Evolutionary conservation across 1,140 invertebrate genomes (phyloP).

Genomic region (Drosophila pallidifrons): DNA sequence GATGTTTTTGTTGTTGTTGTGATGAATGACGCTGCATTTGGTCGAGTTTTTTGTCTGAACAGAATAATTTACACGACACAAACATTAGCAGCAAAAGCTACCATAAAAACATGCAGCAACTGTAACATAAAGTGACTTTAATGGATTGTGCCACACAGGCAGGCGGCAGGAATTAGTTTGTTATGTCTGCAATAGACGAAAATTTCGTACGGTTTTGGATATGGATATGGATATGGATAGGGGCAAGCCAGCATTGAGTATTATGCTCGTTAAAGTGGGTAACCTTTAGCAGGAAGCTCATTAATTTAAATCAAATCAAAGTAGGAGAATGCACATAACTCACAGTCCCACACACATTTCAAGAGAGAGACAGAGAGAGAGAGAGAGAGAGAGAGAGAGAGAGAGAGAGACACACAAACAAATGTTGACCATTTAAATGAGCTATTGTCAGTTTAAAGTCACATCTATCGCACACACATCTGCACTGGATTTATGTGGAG

Average conservation of each 20-base stretch:
- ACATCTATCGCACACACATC: constrained; percentile 51
- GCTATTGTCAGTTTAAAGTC: constrained; percentile 77
- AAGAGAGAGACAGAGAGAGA: neutral
- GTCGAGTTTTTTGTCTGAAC: constrained; percentile 66
- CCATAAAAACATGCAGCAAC: constrained; percentile 36
- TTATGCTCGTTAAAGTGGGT: constrained; percentile 37
- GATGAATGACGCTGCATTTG: constrained; percentile 80
- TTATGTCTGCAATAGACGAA: constrained; percentile 61
- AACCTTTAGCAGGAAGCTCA: constrained; percentile 61
- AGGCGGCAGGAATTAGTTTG: constrained; percentile 66
- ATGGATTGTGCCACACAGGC: constrained; percentile 65
- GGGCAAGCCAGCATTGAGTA: constrained; percentile 11
- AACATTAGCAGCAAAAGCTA: constrained; percentile 64
- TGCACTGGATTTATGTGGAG: constrained; percentile 61
- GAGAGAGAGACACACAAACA: constrained; percentile 35
- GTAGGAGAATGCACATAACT: constrained; percentile 45
- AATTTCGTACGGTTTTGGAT: constrained; percentile 15
- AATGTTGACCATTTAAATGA: constrained; percentile 73
- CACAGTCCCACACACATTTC: constrained; percentile 29
- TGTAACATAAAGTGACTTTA: constrained; percentile 71
- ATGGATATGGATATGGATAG: neutral
- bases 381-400: neutral
- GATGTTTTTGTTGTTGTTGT: constrained; percentile 48
- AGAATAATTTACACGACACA: constrained; percentile 78
- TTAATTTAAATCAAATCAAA: constrained; percentile 72